Conservation (phyloP, 2,113 vertebrate genomes). For the Pachyramphus minor region DNA sequence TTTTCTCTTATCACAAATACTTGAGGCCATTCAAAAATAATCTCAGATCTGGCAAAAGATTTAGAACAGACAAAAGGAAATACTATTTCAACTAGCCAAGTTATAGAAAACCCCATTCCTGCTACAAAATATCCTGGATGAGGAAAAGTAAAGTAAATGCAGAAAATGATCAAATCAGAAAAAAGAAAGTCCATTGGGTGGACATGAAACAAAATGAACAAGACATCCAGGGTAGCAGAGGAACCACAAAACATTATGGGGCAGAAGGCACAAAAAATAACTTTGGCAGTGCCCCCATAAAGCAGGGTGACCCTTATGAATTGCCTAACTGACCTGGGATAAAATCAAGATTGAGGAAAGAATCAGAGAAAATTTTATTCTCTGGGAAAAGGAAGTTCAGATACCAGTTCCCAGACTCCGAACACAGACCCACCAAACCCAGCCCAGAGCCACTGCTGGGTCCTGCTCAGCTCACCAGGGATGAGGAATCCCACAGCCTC, state of each 20-base stretch:
- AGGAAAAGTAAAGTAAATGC: not conserved
- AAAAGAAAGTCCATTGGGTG: not conserved
- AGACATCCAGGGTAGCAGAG: not conserved
- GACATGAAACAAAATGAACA: not conserved
- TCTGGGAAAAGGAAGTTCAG: not conserved
- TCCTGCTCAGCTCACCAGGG: fast-evolving
- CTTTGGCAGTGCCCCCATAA: not conserved
- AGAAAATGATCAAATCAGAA: not conserved
- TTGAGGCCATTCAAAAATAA: not conserved
- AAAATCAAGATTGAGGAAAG: not conserved
- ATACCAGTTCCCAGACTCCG: fast-evolving
- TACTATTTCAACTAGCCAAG: not conserved
- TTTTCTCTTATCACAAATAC: not conserved
- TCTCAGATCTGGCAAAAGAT: not conserved
- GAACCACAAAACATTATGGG: not conserved
- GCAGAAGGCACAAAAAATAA: not conserved
- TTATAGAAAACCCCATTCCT: not conserved
- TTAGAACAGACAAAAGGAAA: not conserved
- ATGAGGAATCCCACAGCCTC: not conserved
- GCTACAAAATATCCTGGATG: not conserved
- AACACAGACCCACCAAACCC: not conserved
- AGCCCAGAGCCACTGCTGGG: not conserved
- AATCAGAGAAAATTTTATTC: not conserved
- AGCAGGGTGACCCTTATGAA: not conserved
- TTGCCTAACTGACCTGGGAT: not conserved